Evolutionary conservation across 1,140 invertebrate species (phyloP).

Genomic region (Lepidurus packardi): DNA sequence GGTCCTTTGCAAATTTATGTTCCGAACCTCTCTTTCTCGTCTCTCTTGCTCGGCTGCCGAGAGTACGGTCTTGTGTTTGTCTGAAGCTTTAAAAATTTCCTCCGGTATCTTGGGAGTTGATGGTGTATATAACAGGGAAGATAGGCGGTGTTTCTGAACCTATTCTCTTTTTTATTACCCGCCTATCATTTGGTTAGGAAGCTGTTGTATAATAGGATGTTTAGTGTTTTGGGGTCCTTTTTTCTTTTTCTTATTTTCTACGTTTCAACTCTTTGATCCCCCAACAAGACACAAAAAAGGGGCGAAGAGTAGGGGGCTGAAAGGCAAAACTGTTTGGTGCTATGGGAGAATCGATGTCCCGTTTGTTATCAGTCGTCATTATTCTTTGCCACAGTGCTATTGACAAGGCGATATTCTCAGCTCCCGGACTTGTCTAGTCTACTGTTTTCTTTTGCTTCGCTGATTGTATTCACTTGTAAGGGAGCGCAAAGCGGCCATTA

Average conservation of each 20-base stretch:
- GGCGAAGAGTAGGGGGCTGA: not conserved
- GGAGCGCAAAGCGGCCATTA: slow-evolving; percentile 17
- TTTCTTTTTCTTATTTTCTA: not conserved
- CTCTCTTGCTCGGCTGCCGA: not conserved
- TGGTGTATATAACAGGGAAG: not conserved
- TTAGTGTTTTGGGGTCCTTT: not conserved
- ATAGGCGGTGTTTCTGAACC: not conserved
- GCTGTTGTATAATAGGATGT: not conserved
- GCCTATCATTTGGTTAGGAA: slow-evolving; percentile 10
- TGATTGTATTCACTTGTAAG: slow-evolving; percentile 19
- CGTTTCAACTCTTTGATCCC: not conserved
- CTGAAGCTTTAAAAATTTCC: too few relatives aligned
- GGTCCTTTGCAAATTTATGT: slow-evolving; percentile 1
- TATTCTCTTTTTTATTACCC: not conserved
- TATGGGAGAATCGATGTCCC: not conserved
- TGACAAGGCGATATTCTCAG: slow-evolving; percentile 16
- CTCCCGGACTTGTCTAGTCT: slow-evolving; percentile 8
- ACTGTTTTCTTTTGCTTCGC: not conserved
- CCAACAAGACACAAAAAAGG: not conserved
- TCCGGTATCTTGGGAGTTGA: too few relatives aligned
- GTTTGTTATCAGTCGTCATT: slow-evolving; percentile 15
- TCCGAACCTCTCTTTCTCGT: not conserved
- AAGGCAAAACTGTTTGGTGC: too few relatives aligned
- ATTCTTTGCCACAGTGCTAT: slow-evolving; percentile 4
- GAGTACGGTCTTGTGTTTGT: too few relatives aligned